phyloP scores from a whole-genome alignment of 1,140 invertebrate species.

The Popillia japonica region DNA sequence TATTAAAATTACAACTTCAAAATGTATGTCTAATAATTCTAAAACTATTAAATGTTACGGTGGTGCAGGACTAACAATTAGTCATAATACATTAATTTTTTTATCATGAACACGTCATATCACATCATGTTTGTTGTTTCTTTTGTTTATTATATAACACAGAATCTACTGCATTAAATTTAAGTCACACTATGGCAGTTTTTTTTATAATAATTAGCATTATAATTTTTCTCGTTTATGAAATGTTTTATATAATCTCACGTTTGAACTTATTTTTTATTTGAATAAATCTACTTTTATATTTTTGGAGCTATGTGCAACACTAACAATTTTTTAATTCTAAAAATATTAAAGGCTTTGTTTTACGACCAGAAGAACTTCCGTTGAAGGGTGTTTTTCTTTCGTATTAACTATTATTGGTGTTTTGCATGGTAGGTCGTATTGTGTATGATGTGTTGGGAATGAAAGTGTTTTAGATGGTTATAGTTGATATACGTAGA shows the following conservation, averaged over 20 bases:
- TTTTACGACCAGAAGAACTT: constrained; percentile 7
- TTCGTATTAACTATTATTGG: constrained; percentile 17
- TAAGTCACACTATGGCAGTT: constrained; percentile 2
- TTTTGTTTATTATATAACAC: constrained; percentile 33
- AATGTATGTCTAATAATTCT: not conserved
- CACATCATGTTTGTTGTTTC: constrained; percentile 19
- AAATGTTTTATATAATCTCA: constrained; percentile 17
- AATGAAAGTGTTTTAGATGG: not conserved
- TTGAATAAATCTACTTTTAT: constrained; percentile 33
- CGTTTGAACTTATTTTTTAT: not conserved
- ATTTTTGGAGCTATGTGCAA: constrained; percentile 29
- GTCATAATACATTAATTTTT: constrained; percentile 11
- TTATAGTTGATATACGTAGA: too few species aligned
- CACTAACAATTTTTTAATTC: constrained; percentile 41
- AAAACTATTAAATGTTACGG: constrained; percentile 20
- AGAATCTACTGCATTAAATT: constrained; percentile 4
- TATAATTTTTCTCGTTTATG: not conserved
- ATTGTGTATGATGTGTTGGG: not conserved
- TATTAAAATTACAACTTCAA: too few species aligned
- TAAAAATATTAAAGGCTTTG: constrained; percentile 35
- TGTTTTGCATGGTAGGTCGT: constrained; percentile 23
- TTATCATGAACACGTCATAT: constrained; percentile 19
- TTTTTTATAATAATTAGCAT: not conserved
- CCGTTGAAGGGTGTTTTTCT: constrained; percentile 14
- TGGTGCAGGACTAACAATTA: constrained; percentile 13